These are phyloP conservation scores for Cataglyphis altisquamis DNA, from an alignment of 2,888 invertebrate species.

Conservation along the genomic window DNA sequence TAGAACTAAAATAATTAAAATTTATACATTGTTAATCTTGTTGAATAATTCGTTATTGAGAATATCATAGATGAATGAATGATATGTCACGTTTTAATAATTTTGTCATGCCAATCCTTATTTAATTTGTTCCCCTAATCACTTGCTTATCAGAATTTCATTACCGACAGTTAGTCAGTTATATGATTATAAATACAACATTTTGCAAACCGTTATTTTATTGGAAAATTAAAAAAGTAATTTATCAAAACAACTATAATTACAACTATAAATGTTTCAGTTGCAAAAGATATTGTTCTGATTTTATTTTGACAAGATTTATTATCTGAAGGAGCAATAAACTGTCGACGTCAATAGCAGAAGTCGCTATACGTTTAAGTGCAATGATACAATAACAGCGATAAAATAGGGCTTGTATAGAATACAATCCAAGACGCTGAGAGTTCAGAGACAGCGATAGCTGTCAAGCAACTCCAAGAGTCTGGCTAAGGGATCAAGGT, in stretches of 20 bases:
- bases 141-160: constrained; percentile 8
- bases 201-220: neutral
- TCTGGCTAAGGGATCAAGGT: constrained; percentile 53
- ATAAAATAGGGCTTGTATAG: constrained; percentile 65
- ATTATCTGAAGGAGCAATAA: constrained; percentile 33
- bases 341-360: constrained; percentile 37
- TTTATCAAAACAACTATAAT: neutral
- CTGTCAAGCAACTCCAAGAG: constrained; percentile 45
- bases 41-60: neutral
- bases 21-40: neutral
- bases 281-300: constrained; percentile 2
- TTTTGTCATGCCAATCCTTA: neutral
- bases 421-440: constrained; percentile 52
- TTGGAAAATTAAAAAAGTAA: constrained; percentile 10
- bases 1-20: neutral
- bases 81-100: neutral
- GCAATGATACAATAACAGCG: constrained; percentile 25
- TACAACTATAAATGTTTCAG: constrained; percentile 7
- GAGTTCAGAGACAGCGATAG: constrained; percentile 37
- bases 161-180: constrained; percentile 17
- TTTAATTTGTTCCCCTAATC: constrained; percentile 24
- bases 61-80: neutral
- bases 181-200: neutral
- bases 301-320: constrained; percentile 22
- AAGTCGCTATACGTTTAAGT: constrained; percentile 18